phyloP scores from a whole-genome alignment of 2,113 vertebrate species.

The Pleuronectes platessa region DNA sequence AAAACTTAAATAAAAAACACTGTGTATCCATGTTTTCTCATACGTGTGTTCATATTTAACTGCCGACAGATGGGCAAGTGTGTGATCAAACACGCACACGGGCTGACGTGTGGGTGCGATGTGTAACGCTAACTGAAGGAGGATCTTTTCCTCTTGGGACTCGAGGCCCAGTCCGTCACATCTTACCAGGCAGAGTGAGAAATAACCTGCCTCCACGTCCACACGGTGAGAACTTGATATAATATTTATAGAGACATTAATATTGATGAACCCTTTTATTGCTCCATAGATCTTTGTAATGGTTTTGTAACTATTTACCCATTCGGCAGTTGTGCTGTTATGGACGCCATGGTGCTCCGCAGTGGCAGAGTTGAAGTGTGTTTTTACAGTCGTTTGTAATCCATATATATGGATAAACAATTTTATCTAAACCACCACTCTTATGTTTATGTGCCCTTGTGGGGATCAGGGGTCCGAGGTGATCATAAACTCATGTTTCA shows the following conservation, averaged over 20 bases:
- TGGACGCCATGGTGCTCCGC: constrained; percentile 6
- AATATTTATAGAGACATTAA: constrained; percentile 72
- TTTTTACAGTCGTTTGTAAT: constrained; percentile 24
- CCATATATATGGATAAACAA: constrained; percentile 38
- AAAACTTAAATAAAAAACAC: no score
- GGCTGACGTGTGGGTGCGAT: constrained; percentile 9
- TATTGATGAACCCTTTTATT: constrained; percentile 68
- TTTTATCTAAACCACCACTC: constrained; percentile 9
- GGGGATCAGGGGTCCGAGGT: not conserved
- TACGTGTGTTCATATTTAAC: not conserved
- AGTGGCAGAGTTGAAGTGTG: constrained; percentile 2
- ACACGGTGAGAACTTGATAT: constrained; percentile 35
- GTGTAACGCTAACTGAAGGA: constrained; percentile 28
- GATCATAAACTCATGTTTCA: not conserved
- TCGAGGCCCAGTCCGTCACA: constrained; percentile 27
- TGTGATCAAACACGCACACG: constrained; percentile 11
- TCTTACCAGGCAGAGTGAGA: constrained; percentile 33
- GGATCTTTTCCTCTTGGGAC: constrained; percentile 23
- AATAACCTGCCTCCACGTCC: constrained; percentile 20
- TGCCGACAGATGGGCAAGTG: constrained; percentile 32
- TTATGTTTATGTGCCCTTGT: constrained; percentile 4
- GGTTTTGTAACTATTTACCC: constrained; percentile 54
- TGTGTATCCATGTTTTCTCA: not conserved
- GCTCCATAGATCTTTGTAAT: constrained; percentile 46
- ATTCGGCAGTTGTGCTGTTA: constrained; percentile 29